A percentile compares a stretch with the other conserved stretches of the same genome.
phyloP scores from a whole-genome alignment of 2,113 vertebrate genomes.

The Dromiciops gliroides region DNA sequence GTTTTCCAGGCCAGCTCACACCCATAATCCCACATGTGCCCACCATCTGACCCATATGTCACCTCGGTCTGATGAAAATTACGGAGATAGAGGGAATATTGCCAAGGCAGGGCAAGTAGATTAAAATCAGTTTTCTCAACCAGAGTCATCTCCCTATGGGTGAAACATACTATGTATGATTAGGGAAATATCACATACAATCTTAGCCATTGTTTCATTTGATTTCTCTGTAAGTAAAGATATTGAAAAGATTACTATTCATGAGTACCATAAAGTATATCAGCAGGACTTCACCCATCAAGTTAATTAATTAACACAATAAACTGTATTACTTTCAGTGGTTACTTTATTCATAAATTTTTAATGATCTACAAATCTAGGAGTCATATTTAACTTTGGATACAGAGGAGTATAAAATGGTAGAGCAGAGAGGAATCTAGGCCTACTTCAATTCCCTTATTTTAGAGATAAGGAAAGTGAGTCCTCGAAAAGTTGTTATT shows the following conservation, averaged over 20 bases:
- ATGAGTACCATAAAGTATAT: not conserved
- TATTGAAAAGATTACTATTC: conserved; percentile 65
- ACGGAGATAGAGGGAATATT: conserved; percentile 45
- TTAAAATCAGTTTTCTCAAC: conserved; percentile 67
- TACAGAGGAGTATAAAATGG: not conserved
- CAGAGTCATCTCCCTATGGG: conserved; percentile 52
- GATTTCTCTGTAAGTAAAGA: conserved; percentile 71
- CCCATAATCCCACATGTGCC: conserved; percentile 59
- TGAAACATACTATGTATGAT: conserved; percentile 60
- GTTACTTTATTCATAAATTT: not conserved
- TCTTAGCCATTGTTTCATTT: conserved; percentile 70
- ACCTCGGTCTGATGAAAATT: conserved; percentile 59
- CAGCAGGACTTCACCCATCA: not conserved
- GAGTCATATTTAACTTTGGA: conserved; percentile 14
- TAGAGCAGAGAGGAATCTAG: not conserved
- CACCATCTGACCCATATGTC: conserved; percentile 64
- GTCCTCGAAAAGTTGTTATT: not conserved
- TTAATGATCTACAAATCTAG: not conserved
- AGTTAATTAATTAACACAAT: not conserved
- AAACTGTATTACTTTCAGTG: conserved; percentile 62
- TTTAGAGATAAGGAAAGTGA: not conserved
- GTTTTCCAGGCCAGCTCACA: conserved; percentile 57
- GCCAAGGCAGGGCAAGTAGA: conserved; percentile 32
- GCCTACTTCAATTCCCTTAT: not conserved
- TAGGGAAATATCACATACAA: conserved; percentile 53